A percentile compares a stretch with the other conserved stretches of the same genome.
These are phyloP conservation scores for Pseudonaja textilis DNA, from an alignment of 2,113 vertebrate species.

Conservation along the genomic window DNA sequence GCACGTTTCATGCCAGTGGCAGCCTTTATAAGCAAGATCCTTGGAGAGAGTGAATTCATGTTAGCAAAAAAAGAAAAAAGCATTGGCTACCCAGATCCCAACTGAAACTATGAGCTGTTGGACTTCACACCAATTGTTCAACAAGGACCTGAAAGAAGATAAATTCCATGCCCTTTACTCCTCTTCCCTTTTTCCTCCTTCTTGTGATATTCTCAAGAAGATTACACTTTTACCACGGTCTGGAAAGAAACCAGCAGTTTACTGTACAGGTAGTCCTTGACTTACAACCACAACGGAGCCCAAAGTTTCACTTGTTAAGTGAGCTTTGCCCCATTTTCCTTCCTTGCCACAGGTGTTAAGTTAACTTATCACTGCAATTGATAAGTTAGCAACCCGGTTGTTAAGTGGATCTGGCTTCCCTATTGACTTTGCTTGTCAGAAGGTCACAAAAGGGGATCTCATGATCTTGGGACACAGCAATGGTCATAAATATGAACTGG, in stretches of 20 bases:
- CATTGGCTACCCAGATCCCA: not conserved
- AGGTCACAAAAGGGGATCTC: not conserved
- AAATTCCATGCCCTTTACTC: not conserved
- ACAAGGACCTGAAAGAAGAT: not conserved
- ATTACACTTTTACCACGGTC: not conserved
- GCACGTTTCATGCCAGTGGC: conserved; percentile 77
- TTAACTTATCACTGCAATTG: no score
- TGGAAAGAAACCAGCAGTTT: not conserved
- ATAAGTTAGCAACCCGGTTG: no score
- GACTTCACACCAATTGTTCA: not conserved
- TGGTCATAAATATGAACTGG: not conserved
- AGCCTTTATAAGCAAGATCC: conserved; percentile 78
- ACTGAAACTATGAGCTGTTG: not conserved
- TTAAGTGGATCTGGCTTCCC: not conserved
- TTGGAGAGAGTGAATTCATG: conserved; percentile 55
- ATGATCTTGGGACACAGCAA: not conserved
- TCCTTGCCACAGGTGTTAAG: not conserved
- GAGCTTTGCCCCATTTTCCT: not conserved
- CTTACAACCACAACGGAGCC: not conserved
- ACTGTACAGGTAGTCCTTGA: not conserved
- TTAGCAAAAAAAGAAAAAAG: conserved; percentile 38
- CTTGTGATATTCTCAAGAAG: not conserved
- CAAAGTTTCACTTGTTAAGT: not conserved
- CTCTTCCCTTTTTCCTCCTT: not conserved
- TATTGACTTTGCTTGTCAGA: not conserved